phyloP scores from a whole-genome alignment of 2,888 invertebrate genomes.

The Megaustenia siamemsis region DNA sequence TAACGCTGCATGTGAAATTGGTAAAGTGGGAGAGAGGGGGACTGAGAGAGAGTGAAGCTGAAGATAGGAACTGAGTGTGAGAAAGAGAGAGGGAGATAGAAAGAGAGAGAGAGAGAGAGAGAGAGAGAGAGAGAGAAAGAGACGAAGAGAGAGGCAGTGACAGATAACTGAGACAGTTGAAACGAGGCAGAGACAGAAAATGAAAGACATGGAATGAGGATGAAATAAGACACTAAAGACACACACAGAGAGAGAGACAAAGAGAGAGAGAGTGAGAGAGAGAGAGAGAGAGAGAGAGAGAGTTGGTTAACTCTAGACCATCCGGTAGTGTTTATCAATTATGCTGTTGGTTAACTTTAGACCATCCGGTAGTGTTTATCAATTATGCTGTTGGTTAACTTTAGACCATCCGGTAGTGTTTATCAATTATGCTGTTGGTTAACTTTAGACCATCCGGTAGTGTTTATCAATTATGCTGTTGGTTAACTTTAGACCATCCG shows the following conservation, averaged over 20 bases:
- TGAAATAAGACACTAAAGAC: background rate
- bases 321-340: no score
- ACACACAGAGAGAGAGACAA: background rate
- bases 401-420: no score
- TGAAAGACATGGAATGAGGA: no score
- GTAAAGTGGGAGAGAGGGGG: background rate
- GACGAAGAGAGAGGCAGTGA: background rate
- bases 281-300: background rate
- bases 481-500: no score
- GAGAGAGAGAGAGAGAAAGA: conserved; percentile 1
- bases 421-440: no score
- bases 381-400: no score
- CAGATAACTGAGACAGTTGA: background rate
- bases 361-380: no score
- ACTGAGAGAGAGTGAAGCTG: background rate
- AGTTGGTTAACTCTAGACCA: no score
- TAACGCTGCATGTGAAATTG: no score
- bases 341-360: no score
- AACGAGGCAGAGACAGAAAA: background rate
- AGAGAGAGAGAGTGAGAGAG: background rate
- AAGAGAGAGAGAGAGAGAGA: conserved; percentile 2
- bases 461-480: no score
- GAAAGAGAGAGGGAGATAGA: conserved; percentile 15
- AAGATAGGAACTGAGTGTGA: background rate
- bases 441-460: no score